Evolutionary conservation across 2,113 vertebrate genomes (phyloP), one percentile per base, ranked within the genome.

Genomic region (Canis aureus): DNA sequence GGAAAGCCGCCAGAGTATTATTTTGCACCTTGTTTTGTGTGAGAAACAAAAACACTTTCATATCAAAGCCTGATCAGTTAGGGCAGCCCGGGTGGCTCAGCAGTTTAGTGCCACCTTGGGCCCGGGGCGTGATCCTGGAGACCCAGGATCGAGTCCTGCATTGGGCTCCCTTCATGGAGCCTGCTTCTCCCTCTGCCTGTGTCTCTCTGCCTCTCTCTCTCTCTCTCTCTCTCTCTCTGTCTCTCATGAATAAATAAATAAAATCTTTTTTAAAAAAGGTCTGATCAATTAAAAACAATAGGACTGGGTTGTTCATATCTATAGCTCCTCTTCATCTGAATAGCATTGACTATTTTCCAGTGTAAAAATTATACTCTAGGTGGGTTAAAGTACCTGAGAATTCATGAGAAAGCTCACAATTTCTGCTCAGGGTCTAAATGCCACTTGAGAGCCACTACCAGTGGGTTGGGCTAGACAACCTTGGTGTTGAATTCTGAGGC

Each of bases 361-460:
- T 55, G 81, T 51, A 92, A 83, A 67, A 84, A 79, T 73, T 92
- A 78, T 53, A 17, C 71, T 80, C 29, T 94, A 16, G 62, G 19
- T 55, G 91, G 84, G 97, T 81, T 79, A 86, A 94, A 53, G 84
- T 59, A 51, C 57, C 67, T 88, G 91, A 85, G 43, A 95, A 87
- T 53, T 59, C 9, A 84, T 94, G 74, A 74, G 43, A 59, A 96
- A 67, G 55, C 93, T 95, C 66, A 73, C 32, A 91, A 1, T 55
- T 91, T 71, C 62, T 74, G 29, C 38, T 43, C 8, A n/a, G 51
- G 8, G 35, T 73, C 32, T 91, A 67, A 85, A 66, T 32, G 66
- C 71, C 3, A 0, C 57, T 67, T 59, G 81, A 74, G 19, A 81
- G 64, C 57, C 13, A 12, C 43, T 51, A 81, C 86, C 29, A 67